These are phyloP conservation scores for Coronaproctus castanopsis DNA, from an alignment of 2,888 invertebrate genomes.

Conservation along the genomic window DNA sequence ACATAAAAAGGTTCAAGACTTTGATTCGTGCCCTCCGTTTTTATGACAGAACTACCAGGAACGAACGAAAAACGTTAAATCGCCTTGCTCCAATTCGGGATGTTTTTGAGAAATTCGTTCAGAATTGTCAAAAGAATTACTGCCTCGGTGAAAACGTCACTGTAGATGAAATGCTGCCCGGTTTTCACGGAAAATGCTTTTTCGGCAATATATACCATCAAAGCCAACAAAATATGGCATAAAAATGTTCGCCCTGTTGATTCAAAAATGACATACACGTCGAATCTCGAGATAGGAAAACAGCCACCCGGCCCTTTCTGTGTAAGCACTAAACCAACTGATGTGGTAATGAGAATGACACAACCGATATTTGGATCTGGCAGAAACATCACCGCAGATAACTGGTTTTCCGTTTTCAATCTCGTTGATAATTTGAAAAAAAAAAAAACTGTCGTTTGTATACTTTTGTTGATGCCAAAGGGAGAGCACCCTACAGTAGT, in stretches of 20 bases:
- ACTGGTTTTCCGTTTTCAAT: no score
- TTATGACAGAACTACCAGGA: not conserved
- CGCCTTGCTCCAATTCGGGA: not conserved
- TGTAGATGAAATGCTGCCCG: not conserved
- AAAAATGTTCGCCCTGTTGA: not conserved
- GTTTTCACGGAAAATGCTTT: not conserved
- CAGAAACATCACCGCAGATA: no score
- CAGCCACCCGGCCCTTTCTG: not conserved
- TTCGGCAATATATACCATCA: not conserved
- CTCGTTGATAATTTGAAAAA: no score
- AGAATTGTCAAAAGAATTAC: not conserved
- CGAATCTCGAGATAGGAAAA: not conserved
- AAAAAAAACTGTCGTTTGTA: no score
- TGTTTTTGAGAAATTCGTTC: slow-evolving; percentile 1
- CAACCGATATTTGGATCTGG: no score
- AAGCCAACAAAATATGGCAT: not conserved
- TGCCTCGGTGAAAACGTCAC: not conserved
- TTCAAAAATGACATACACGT: not conserved
- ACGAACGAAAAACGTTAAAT: not conserved
- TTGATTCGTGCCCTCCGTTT: not conserved
- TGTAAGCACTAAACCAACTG: not conserved
- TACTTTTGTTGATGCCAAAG: no score
- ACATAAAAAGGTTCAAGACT: not conserved
- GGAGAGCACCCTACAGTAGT: no score
- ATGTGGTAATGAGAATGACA: not conserved